Percentiles rank a stretch among this genome's conserved stretches.
phyloP scores from a whole-genome alignment of 2,797 vertebrate genomes.

The Mallotus villosus region DNA sequence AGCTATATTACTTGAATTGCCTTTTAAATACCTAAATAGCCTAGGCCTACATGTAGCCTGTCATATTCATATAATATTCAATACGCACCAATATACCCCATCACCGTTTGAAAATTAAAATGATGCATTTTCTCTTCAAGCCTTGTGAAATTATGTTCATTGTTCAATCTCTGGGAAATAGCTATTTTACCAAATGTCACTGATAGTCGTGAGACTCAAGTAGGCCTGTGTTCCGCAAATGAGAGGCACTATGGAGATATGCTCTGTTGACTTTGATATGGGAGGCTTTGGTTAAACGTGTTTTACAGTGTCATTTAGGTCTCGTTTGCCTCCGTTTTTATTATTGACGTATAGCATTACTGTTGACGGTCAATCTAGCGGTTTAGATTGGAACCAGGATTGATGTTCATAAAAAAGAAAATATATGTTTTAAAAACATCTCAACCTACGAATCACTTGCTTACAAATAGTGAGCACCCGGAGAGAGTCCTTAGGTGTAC shows the following conservation, averaged over 20 bases:
- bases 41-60: too few species aligned
- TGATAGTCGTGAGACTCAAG: neutral
- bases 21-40: too few species aligned
- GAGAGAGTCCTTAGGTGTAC: too few species aligned
- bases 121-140: neutral
- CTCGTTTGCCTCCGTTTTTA: conserved; percentile 6
- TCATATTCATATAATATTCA: too few species aligned
- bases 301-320: conserved; percentile 26
- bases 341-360: neutral
- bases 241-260: conserved; percentile 1
- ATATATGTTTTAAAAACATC: too few species aligned
- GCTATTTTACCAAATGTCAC: neutral
- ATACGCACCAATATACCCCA: too few species aligned
- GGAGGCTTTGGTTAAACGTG: conserved; percentile 25
- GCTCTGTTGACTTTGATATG: conserved; percentile 27
- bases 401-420: too few species aligned
- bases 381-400: too few species aligned
- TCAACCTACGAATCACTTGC: too few species aligned
- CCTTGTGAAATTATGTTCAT: neutral
- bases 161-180: neutral
- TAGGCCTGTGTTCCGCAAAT: neutral
- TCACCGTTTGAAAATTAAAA: conserved; percentile 6
- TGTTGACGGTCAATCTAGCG: neutral
- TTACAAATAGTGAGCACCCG: too few species aligned
- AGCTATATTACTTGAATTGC: neutral